Percentiles rank a stretch among this genome's conserved stretches.
phyloP scores from a whole-genome alignment of 2,113 vertebrate species.

The Micronisus gabar region DNA sequence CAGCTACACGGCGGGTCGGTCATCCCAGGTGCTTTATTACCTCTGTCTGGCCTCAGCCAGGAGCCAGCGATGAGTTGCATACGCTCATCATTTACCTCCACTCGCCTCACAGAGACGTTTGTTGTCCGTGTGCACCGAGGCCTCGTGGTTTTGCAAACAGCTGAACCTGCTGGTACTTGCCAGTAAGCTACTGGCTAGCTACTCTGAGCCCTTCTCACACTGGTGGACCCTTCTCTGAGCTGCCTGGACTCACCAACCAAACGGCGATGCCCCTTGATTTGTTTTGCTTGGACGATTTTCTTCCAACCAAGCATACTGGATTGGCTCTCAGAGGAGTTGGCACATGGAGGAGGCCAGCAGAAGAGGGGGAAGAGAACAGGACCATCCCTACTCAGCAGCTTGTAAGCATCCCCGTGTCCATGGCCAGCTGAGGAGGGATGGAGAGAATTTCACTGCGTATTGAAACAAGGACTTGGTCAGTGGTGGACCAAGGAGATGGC shows the following conservation, averaged over 20 bases:
- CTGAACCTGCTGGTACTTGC: not conserved
- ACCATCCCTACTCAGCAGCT: not conserved
- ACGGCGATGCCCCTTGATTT: not conserved
- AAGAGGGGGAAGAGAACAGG: not conserved
- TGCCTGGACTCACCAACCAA: not conserved
- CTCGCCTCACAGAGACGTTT: not conserved
- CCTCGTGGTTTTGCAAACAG: not conserved
- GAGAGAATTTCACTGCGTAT: not conserved
- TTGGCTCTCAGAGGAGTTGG: rapidly evolving
- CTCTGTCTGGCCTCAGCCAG: not conserved
- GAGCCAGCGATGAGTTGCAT: not conserved
- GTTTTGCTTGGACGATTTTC: not conserved
- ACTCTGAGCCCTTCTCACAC: not conserved
- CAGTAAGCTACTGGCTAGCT: not conserved
- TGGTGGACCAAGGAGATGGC: not conserved
- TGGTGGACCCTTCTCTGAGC: not conserved
- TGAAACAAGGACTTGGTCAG: not conserved
- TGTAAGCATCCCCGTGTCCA: rapidly evolving
- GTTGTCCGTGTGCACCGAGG: not conserved
- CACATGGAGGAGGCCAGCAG: not conserved
- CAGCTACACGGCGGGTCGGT: not conserved
- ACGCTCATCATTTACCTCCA: not conserved
- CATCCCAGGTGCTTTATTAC: not conserved
- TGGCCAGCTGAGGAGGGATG: not conserved
- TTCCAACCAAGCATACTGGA: not conserved